Conservation (phyloP, 2,888 invertebrate genomes). For the Andrena camellia region DNA sequence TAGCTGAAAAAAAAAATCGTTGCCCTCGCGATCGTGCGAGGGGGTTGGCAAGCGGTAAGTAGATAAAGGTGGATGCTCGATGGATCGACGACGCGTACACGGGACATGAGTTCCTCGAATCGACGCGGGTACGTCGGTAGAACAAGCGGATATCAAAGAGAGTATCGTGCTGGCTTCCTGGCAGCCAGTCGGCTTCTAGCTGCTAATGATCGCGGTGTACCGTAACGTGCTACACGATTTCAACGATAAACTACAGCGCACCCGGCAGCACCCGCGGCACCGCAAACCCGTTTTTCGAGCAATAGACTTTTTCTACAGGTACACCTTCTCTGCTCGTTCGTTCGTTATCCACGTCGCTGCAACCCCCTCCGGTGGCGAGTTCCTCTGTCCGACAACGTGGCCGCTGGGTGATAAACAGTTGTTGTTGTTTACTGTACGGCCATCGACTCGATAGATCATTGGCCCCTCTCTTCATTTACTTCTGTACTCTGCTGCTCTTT, state of each 20-base stretch:
- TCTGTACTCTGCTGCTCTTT: too few relatives aligned
- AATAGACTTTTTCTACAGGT: conserved; percentile 59
- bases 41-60: conserved; percentile 10
- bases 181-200: conserved; percentile 71
- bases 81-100: conserved; percentile 10
- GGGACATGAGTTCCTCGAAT: conserved; percentile 69
- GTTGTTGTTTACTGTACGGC: not conserved
- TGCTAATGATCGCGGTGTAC: conserved; percentile 78
- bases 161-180: conserved; percentile 70
- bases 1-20: not conserved
- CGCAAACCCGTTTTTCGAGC: conserved; percentile 73
- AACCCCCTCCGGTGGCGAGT: conserved; percentile 14
- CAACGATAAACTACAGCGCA: conserved; percentile 72
- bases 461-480: not conserved
- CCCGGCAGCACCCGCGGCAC: conserved; percentile 69
- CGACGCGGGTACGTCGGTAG: conserved; percentile 59
- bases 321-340: conserved; percentile 43
- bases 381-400: not conserved
- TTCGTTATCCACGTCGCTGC: conserved; percentile 21
- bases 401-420: not conserved
- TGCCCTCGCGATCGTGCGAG: not conserved
- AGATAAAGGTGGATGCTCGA: not conserved
- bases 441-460: conserved; percentile 1
- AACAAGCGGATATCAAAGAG: conserved; percentile 70
- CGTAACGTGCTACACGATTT: conserved; percentile 76